Conservation (phyloP, 2,113 vertebrate genomes). For the Corydoras sp. region DNA sequence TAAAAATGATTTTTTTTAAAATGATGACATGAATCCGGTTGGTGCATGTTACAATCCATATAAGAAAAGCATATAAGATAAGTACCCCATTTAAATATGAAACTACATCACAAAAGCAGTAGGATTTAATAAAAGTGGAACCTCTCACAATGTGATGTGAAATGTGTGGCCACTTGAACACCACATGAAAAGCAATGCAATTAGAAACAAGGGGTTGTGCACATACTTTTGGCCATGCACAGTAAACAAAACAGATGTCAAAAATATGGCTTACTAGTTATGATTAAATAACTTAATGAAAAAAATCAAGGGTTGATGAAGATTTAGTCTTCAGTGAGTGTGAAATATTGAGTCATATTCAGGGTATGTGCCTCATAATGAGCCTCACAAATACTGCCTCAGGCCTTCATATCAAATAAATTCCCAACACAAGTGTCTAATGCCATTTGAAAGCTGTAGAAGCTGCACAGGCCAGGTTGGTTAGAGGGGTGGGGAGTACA, state of each 20-base stretch:
- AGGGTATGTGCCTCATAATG: slow-evolving; percentile 20
- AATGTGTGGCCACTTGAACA: no score
- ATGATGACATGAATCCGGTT: neutral
- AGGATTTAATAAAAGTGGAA: neutral
- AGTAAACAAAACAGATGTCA: no score
- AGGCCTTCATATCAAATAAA: slow-evolving; percentile 26
- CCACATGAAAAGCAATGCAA: no score
- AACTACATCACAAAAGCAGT: no score
- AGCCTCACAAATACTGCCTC: slow-evolving; percentile 8
- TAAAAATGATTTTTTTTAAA: neutral
- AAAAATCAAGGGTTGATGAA: neutral
- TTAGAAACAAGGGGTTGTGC: no score
- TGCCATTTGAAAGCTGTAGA: slow-evolving; percentile 27
- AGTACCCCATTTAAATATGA: no score
- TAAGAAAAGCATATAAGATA: no score
- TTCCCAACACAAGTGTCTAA: slow-evolving; percentile 7
- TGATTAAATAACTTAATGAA: neutral
- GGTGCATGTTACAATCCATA: no score
- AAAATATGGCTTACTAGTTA: no score
- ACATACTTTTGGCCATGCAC: no score
- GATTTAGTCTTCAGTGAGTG: neutral
- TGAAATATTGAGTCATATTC: neutral
- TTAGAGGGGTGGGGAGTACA: slow-evolving; percentile 19
- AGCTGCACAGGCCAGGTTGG: slow-evolving; percentile 8
- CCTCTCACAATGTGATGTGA: neutral